Conservation (phyloP, 2,888 invertebrate genomes). For the Acleris laterana region DNA sequence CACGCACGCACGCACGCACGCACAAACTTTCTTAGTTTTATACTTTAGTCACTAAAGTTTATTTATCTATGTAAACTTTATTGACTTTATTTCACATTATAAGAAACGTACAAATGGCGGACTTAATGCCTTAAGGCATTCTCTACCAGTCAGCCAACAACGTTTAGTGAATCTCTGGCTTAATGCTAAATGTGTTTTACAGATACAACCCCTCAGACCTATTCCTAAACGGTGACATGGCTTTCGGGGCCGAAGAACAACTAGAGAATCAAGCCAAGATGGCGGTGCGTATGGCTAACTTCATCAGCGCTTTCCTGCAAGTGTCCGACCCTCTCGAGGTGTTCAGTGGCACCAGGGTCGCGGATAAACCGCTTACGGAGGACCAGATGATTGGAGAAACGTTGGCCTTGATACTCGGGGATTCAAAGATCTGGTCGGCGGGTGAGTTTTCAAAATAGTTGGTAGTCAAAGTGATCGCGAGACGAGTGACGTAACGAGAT, state of each 20-base stretch:
- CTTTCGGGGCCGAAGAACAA: slow-evolving; percentile 93
- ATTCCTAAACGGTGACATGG: slow-evolving; percentile 92
- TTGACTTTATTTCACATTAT: too few relatives aligned
- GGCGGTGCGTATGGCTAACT: slow-evolving; percentile 97
- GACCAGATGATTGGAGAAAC: slow-evolving; percentile 99
- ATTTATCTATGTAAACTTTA: too few relatives aligned
- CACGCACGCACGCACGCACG: too few relatives aligned
- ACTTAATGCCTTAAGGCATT: too few relatives aligned
- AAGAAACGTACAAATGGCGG: too few relatives aligned
- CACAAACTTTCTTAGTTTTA: too few relatives aligned
- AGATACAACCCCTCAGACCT: slow-evolving; percentile 91
- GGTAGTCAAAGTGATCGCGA: neutral
- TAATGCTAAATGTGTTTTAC: slow-evolving; percentile 34
- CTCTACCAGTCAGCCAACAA: too few relatives aligned
- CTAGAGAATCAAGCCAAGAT: slow-evolving; percentile 98
- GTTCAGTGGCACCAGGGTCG: slow-evolving; percentile 94
- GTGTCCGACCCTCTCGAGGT: slow-evolving; percentile 95
- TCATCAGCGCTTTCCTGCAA: slow-evolving; percentile 97
- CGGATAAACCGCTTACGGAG: slow-evolving; percentile 94
- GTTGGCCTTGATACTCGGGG: slow-evolving; percentile 94
- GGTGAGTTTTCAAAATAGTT: slow-evolving; percentile 81
- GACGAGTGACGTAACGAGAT: too few relatives aligned
- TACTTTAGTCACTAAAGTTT: too few relatives aligned
- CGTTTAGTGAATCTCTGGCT: too few relatives aligned
- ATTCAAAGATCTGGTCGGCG: slow-evolving; percentile 96